Conservation (phyloP, 2,113 vertebrate species). For the Catharus minimus region DNA sequence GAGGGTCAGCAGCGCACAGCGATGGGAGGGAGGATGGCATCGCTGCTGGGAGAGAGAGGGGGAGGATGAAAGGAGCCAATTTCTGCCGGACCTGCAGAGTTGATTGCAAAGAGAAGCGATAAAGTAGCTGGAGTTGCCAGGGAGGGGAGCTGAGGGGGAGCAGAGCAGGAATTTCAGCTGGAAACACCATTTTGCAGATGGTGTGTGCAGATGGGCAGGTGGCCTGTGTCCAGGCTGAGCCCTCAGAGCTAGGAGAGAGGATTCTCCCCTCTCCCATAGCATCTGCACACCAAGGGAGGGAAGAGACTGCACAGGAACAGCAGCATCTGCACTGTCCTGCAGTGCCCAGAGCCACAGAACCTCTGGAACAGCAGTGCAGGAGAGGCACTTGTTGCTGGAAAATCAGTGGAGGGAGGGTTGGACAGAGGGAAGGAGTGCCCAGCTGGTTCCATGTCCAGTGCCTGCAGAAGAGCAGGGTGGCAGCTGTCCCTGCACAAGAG, state of each 20-base stretch:
- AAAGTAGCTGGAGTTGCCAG: neutral
- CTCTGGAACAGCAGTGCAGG: neutral
- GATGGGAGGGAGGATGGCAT: neutral
- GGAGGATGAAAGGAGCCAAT: neutral
- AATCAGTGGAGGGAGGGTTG: neutral
- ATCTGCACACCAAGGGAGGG: neutral
- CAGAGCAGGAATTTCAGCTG: neutral
- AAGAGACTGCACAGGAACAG: neutral
- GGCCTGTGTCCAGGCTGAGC: neutral
- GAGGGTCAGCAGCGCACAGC: neutral
- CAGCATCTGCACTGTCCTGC: neutral
- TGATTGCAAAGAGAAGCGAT: neutral
- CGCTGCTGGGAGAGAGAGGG: neutral
- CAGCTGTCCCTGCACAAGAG: neutral
- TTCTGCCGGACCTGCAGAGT: neutral
- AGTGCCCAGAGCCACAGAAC: neutral
- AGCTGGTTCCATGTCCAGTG: fast-evolving
- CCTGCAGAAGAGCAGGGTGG: neutral
- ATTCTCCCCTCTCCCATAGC: neutral
- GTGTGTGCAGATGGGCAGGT: neutral
- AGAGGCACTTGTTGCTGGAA: neutral
- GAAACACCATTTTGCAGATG: neutral
- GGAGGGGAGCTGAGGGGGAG: neutral
- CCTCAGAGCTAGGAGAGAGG: neutral
- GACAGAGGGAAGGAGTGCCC: neutral